Evolutionary conservation across 2,797 vertebrate species (phyloP).

Genomic region (Melanotaenia maccullochi): DNA sequence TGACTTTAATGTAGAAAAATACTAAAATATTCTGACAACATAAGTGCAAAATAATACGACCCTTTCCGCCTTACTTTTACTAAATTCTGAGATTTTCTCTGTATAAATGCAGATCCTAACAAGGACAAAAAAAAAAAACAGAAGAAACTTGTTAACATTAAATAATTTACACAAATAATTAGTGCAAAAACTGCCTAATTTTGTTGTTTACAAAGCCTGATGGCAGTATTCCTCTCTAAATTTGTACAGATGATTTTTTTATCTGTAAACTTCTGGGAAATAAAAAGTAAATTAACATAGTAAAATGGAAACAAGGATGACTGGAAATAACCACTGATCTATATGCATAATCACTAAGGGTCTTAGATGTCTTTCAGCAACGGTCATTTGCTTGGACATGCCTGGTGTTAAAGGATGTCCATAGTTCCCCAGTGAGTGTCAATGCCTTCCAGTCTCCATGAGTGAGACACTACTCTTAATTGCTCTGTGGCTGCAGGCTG

Average conservation of each 20-base stretch:
- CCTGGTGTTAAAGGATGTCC: slow-evolving; percentile 43
- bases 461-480: slow-evolving; percentile 53
- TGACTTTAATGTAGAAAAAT: too few species aligned
- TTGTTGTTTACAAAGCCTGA: neutral
- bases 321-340: slow-evolving; percentile 1
- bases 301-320: neutral
- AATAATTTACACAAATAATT: too few species aligned
- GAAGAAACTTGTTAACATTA: neutral
- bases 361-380: slow-evolving; percentile 6
- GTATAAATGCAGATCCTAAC: too few species aligned
- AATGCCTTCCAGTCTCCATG: slow-evolving; percentile 47
- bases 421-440: slow-evolving; percentile 43
- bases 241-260: too few species aligned
- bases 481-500: slow-evolving; percentile 36
- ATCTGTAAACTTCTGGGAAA: neutral
- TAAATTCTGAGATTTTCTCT: neutral
- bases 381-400: slow-evolving; percentile 38
- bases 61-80: neutral
- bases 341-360: neutral
- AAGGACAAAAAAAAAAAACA: neutral
- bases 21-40: too few species aligned
- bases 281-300: neutral
- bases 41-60: too few species aligned
- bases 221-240: neutral
- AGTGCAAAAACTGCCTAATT: neutral